Conservation (phyloP, 2,888 invertebrate genomes). For the Nudaria mundana region DNA sequence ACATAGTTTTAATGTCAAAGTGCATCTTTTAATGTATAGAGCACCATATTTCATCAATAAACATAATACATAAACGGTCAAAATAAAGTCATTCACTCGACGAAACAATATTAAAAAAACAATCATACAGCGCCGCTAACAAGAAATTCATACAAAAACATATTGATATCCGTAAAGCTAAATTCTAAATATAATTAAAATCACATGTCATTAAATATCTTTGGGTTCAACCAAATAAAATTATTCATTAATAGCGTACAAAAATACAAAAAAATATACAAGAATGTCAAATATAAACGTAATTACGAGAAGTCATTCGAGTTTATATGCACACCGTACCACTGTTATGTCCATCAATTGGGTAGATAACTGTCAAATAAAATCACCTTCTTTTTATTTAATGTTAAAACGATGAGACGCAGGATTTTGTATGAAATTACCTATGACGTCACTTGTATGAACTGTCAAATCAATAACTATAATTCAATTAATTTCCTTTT, state of each 20-base stretch:
- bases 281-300: slow-evolving; percentile 50
- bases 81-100: slow-evolving; percentile 24
- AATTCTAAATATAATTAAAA: slow-evolving; percentile 69
- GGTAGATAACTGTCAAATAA: too few species aligned
- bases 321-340: slow-evolving; percentile 32
- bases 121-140: slow-evolving; percentile 48
- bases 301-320: slow-evolving; percentile 38
- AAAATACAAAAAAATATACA: slow-evolving; percentile 78
- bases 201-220: slow-evolving; percentile 80
- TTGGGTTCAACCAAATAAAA: slow-evolving; percentile 78
- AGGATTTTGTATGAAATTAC: too few species aligned
- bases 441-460: too few species aligned
- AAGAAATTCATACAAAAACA: slow-evolving; percentile 59
- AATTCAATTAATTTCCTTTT: too few species aligned
- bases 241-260: slow-evolving; percentile 66
- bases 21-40: slow-evolving; percentile 15
- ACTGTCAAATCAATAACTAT: too few species aligned
- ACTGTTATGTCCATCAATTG: slow-evolving; percentile 18
- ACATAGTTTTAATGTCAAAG: slow-evolving; percentile 9
- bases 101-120: slow-evolving; percentile 37
- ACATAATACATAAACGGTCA: slow-evolving; percentile 11
- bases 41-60: slow-evolving; percentile 29
- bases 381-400: too few species aligned
- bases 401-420: too few species aligned
- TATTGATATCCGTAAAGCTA: slow-evolving; percentile 76